Conservation (phyloP, 2,888 invertebrate genomes). For the Apodemia hepburni region DNA sequence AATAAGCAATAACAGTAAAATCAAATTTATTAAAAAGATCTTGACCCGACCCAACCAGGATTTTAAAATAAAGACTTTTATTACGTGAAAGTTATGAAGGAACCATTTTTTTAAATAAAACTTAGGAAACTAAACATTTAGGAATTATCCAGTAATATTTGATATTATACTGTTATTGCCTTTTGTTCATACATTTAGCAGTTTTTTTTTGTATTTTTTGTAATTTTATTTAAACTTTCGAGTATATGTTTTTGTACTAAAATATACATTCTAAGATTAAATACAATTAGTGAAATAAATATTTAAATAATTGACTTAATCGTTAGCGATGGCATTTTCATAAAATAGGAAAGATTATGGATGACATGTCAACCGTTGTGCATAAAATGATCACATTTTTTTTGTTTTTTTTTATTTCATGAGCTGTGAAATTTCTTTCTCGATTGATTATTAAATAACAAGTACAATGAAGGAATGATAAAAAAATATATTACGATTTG, state of each 20-base stretch:
- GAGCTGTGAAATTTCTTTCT: too few relatives aligned
- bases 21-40: background rate
- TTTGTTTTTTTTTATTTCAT: background rate
- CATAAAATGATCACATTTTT: background rate
- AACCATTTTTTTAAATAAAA: background rate
- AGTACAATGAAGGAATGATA: too few relatives aligned
- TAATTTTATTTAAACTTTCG: conserved; percentile 8
- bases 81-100: too few relatives aligned
- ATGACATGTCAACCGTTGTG: background rate
- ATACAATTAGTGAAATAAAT: conserved; percentile 13
- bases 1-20: conserved; percentile 3
- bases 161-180: background rate
- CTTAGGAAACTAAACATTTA: too few relatives aligned
- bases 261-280: conserved; percentile 13
- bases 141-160: too few relatives aligned
- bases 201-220: conserved; percentile 25
- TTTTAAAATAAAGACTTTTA: background rate
- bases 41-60: background rate
- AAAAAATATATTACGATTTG: too few relatives aligned
- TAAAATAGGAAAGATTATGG: background rate
- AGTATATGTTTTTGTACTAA: conserved; percentile 14
- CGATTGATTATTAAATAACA: too few relatives aligned
- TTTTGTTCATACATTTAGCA: background rate
- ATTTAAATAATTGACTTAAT: conserved; percentile 13
- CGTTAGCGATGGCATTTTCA: conserved; percentile 8